Evolutionary conservation across 2,113 vertebrate genomes (phyloP), one percentile per base, ranked within the genome.

Genomic region (Thermophis baileyi): DNA sequence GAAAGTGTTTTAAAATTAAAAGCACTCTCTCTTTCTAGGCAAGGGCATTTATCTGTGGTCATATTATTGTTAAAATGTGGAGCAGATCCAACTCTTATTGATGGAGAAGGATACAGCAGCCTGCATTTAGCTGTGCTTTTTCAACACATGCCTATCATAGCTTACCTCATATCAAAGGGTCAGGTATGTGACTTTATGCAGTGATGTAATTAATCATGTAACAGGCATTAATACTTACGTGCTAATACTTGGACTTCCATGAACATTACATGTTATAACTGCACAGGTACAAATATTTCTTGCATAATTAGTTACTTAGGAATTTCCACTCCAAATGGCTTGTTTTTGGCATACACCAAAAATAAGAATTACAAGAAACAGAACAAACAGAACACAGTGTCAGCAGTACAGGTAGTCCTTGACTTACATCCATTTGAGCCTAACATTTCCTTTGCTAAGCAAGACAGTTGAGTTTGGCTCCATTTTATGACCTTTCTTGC

Each of bases 41-140:
- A 99, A 97, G 99, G 99, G 3, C 99, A 99, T 96, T 98, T 99
- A n/a, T 96, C 98, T 92, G 98, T 98, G 98, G 99, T 99, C 81
- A 98, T 99, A 94, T 97, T 99, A 88, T 95, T 99, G 95, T 95
- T 99, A 96, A 98, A 98, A 88, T 98, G 96, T 89, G 99, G 99
- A 94, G 99, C 99, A 0, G 99, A 99, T 93, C 98, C 98, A 8
- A 95, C 97, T 81, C 95, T 99, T 22, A 98, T 99, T 8, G 99
- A 99, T 46, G 98, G 98, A 85, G 99, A 99, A 96, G 99, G 99
- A 88, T 99, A 98, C 97, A 98, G 98, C 0, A 96, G 98, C 91
- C 97, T 99, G 86, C 99, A 99, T 92, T 98, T 99, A 81, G 98
- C 99, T 88, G 98, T 99, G 92, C 98, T 99, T 93, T 99, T 99